Evolutionary conservation across 2,888 invertebrate species (phyloP).

Genomic region (Drosophila phalerata): DNA sequence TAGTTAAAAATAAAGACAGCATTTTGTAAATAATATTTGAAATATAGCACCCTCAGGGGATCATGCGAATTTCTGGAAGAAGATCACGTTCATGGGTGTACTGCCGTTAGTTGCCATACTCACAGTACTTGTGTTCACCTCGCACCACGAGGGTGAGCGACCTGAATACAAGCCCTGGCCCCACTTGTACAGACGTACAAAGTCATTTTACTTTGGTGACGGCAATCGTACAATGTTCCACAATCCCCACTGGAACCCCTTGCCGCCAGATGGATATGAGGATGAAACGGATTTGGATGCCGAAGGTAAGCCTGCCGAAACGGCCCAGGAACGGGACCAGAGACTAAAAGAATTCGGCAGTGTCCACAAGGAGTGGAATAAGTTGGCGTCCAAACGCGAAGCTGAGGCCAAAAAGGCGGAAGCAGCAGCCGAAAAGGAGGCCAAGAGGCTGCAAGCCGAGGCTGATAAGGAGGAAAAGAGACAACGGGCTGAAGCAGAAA

Average conservation of each 20-base stretch:
- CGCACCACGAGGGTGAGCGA: constrained; percentile 46
- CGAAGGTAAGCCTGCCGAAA: constrained; percentile 38
- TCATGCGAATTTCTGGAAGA: constrained; percentile 42
- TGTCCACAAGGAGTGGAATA: constrained; percentile 46
- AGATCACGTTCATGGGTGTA: constrained; percentile 31
- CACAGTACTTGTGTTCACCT: constrained; percentile 33
- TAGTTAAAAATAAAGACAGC: neutral
- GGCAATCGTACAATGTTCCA: constrained; percentile 59
- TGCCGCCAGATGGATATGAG: constrained; percentile 73
- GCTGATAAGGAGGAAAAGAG: constrained; percentile 27
- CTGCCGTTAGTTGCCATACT: constrained; percentile 48
- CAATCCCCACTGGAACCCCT: constrained; percentile 56
- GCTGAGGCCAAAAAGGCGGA: constrained; percentile 36
- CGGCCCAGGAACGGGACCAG: constrained; percentile 33
- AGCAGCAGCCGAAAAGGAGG: constrained; percentile 32
- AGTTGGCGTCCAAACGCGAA: constrained; percentile 24
- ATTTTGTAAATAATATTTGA: too few species aligned
- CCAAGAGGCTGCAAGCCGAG: constrained; percentile 16
- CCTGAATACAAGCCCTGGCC: constrained; percentile 50
- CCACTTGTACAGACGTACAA: constrained; percentile 58
- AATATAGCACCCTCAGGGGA: constrained; percentile 11
- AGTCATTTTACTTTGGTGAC: constrained; percentile 56
- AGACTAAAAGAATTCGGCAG: constrained; percentile 37
- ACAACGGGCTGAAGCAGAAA: neutral
- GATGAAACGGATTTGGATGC: constrained; percentile 57